Percentiles rank a stretch among this genome's conserved stretches.
Evolutionary conservation across 2,888 invertebrate species (phyloP).

Genomic region (Aradus depressus): DNA sequence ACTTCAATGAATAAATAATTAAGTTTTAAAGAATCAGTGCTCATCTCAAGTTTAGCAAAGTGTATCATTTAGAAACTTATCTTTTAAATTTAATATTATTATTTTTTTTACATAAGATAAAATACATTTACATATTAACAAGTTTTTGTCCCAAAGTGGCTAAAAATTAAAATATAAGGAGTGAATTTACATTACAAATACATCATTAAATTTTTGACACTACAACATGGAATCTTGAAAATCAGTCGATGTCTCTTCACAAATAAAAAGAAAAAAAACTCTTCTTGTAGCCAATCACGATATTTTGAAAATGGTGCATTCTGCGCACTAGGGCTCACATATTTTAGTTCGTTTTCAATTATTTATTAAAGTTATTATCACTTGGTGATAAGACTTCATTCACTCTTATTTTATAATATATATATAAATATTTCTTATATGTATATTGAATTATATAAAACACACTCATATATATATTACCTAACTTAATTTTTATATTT

Average conservation of each 20-base stretch:
- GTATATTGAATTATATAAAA: constrained; percentile 25
- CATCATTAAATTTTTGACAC: constrained; percentile 25
- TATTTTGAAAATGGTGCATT: constrained; percentile 5
- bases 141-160: constrained; percentile 19
- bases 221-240: constrained; percentile 26
- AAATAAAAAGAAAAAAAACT: constrained; percentile 11
- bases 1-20: neutral
- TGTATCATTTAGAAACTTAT: constrained; percentile 21
- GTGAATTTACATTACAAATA: constrained; percentile 18
- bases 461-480: too few species aligned
- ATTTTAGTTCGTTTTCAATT: neutral
- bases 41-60: constrained; percentile 26
- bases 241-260: constrained; percentile 26
- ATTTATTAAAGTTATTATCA: constrained; percentile 3
- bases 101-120: constrained; percentile 21
- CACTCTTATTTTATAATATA: constrained; percentile 4
- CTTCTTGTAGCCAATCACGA: constrained; percentile 9
- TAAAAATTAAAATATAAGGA: constrained; percentile 14
- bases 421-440: constrained; percentile 15
- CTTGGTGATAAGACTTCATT: constrained; percentile 1
- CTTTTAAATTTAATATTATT: too few species aligned
- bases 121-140: constrained; percentile 21
- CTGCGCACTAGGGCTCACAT: constrained; percentile 9
- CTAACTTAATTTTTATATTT: constrained; percentile 25
- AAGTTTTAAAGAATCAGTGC: too few species aligned